A percentile compares a stretch with the other conserved stretches of the same genome.
These are phyloP conservation scores for Talpa occidentalis DNA, from an alignment of 2,113 vertebrate species.

Conservation along the genomic window DNA sequence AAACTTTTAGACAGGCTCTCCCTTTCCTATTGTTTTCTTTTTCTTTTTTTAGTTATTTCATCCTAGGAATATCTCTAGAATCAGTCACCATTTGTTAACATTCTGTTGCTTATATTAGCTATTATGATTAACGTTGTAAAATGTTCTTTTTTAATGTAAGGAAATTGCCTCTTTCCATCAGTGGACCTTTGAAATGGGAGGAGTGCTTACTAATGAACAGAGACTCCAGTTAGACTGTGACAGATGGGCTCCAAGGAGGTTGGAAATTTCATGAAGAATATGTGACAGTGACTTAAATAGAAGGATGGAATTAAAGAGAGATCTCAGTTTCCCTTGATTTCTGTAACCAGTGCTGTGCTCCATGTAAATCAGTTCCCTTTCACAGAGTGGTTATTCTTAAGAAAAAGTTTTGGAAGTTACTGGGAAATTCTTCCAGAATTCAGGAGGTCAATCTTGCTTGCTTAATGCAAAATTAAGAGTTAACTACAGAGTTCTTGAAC, in stretches of 20 bases:
- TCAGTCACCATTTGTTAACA: conserved; percentile 1
- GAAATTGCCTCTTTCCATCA: background rate
- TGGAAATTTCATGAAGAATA: background rate
- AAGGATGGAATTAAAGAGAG: background rate
- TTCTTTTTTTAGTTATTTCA: conserved; percentile 26
- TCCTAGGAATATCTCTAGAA: background rate
- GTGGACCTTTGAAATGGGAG: background rate
- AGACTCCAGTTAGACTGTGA: background rate
- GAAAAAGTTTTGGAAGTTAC: conserved; percentile 8
- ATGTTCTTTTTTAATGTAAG: conserved; percentile 6
- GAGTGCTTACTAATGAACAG: conserved; percentile 16
- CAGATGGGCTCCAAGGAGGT: background rate
- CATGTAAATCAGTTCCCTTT: conserved; percentile 23
- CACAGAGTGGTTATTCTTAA: background rate
- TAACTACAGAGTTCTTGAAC: background rate
- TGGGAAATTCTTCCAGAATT: conserved; percentile 21
- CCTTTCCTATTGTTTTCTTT: background rate
- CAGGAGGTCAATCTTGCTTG: background rate
- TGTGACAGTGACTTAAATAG: background rate
- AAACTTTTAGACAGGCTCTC: background rate
- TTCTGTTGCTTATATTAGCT: conserved; percentile 21
- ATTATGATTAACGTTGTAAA: background rate
- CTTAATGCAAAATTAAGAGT: conserved; percentile 41
- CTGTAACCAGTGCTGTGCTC: background rate
- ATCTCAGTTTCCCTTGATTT: background rate